Base-by-base conservation (phyloP, 2,888 invertebrate species). In the Oeneis ivallda region DNA sequence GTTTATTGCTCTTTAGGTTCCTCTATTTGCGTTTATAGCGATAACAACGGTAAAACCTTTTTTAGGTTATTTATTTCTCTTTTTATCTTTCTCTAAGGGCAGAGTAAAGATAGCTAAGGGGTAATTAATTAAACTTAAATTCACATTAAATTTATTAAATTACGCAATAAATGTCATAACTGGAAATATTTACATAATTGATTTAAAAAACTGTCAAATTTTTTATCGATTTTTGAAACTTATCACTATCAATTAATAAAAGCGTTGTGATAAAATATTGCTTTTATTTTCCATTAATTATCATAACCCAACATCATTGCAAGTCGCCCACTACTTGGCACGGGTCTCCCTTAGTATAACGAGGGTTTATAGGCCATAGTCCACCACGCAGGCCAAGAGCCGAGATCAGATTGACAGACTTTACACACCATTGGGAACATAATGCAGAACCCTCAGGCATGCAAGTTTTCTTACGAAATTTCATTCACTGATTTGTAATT, bases 1-100 rank as follows among this genome's bases (percentile, higher is more conserved):
- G 52, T 52, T 61, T 61, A 61, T 61, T 52, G 61, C 61, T 26
- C 15, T 62, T 53, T 62, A 54, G 54, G 45, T 62, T 52, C 37
- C 39, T 6, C 49, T 49, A 19, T 47, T 60, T 49, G 49, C 49
- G 49, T 49, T 59, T 32, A 32, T 45, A 47, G 45, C 45, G 45
- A 43, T 41, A 34, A 49, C 59, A 47, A 59, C 8, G 32, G 34
- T 59, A 49, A 59, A 26, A 47, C 15, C 15, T 17, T 0, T 8
- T 37, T 58, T 34, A 17, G 26, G 5, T 26, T 26, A 54, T 54
- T 54, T 39, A 54, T 54, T 54, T 54, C 8, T 9, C 17, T 54
- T 19, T 39, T 54, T 39, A 37, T 17, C 19, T 26, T 6, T 50
- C 26, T 26, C 26, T 19, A 26, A 9, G 15, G 17, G 17, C 15